Percentiles rank a stretch among this genome's conserved stretches.
Conservation (phyloP, 2,113 vertebrate genomes). For the Larimichthys crocea region DNA sequence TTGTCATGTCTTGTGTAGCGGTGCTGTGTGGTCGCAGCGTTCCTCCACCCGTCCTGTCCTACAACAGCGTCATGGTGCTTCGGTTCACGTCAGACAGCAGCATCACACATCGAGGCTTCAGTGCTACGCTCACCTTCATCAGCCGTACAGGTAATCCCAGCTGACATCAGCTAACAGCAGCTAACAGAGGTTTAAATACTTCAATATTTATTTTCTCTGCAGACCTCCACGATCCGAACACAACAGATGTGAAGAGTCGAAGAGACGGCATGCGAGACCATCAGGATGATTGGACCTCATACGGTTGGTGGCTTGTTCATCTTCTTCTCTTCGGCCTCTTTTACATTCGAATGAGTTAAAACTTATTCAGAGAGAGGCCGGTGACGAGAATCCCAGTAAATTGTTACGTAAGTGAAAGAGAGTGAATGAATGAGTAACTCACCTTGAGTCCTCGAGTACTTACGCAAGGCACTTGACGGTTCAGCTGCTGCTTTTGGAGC, state of each 20-base stretch:
- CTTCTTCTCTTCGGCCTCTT: not conserved
- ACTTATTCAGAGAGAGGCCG: not conserved
- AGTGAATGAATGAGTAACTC: slow-evolving; percentile 4
- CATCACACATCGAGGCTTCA: slow-evolving; percentile 83
- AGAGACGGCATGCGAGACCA: not conserved
- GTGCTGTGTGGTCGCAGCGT: slow-evolving; percentile 81
- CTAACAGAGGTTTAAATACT: not conserved
- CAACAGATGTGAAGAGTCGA: not conserved
- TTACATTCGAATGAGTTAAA: not conserved
- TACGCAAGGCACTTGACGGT: not conserved
- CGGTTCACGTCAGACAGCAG: slow-evolving; percentile 85
- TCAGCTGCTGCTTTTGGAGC: slow-evolving; percentile 9
- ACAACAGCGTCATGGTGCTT: slow-evolving; percentile 82
- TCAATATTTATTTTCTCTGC: not conserved
- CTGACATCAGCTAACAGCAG: too few species aligned
- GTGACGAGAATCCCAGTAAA: not conserved
- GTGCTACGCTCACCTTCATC: slow-evolving; percentile 83
- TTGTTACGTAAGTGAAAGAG: not conserved
- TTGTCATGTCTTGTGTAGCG: slow-evolving; percentile 66
- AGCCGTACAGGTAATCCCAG: slow-evolving; percentile 75
- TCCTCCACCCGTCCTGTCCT: slow-evolving; percentile 84
- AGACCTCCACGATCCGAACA: slow-evolving; percentile 49
- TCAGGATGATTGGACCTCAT: not conserved
- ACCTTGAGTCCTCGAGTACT: not conserved
- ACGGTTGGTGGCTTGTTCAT: slow-evolving; percentile 38